Evolutionary conservation across 2,797 vertebrate genomes (phyloP), one percentile per base, ranked within the genome.

Genomic region (Borostomias antarcticus): DNA sequence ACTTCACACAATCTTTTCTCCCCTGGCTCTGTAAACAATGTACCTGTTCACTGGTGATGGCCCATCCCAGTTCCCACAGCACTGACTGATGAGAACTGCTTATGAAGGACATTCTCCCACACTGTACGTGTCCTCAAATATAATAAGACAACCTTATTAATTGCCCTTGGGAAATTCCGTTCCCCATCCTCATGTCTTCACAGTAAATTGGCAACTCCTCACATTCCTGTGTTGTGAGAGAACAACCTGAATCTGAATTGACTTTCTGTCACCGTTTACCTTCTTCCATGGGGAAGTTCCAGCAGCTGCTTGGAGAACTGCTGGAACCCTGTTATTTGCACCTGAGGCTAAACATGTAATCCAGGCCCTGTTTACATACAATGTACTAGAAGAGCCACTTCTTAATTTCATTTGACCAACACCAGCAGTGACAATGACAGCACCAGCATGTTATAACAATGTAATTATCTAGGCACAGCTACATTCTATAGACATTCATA

Each of bases 361-460:
- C 13, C 26, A 70, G 35, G 35, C 30, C 52, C 25, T 66, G 50
- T 64, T 75, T 67, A 57, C 50, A 67, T 10, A 64, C 50, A 66
- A 3, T 29, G 28, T n/a, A n/a, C n/a, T n/a, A n/a, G n/a, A n/a
- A 28, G 56, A 61, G 70, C 74, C 76, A 79, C 68, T 74, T 70
- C 75, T 84, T 70, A 17, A 73, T 35, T 57, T n/a, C 17, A 66
- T 37, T 71, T 21, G 33, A 58, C 53, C 5, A 70, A 48, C 32
- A 23, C 30, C 28, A 51, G 21, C 21, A 66, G 1, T 71, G n/a
- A 33, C 11, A 25, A 58, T 29, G 48, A 15, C 19, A 50, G 13
- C 17, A n/a, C 10, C n/a, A n/a, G n/a, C n/a, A n/a, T n/a, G n/a
- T n/a, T n/a, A n/a, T n/a, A n/a, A n/a, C n/a, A n/a, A n/a, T n/a